Conservation (phyloP, 1,140 invertebrate species). For the Drosophila athabasca region DNA sequence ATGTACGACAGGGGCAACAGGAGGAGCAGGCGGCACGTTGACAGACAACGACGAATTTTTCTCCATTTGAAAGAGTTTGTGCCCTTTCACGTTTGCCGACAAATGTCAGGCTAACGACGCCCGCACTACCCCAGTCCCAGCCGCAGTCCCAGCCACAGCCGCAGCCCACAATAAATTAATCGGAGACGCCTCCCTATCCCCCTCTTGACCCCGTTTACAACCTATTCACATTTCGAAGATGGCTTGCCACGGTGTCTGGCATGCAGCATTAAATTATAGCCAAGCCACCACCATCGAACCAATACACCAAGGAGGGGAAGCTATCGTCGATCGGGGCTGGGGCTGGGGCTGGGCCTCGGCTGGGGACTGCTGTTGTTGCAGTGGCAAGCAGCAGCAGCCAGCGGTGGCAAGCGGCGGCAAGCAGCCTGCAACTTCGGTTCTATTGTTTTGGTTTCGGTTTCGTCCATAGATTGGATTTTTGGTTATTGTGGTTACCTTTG, state of each 20-base stretch:
- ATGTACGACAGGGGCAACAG: neutral
- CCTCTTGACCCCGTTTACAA: conserved; percentile 53
- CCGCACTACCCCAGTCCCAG: neutral
- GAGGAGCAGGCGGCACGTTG: conserved; percentile 1
- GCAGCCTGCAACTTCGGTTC: conserved; percentile 40
- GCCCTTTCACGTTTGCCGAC: conserved; percentile 47
- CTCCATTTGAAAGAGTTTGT: conserved; percentile 32
- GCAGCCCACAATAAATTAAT: conserved; percentile 16
- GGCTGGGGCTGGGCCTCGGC: too few relatives aligned
- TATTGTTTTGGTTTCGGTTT: conserved; percentile 61
- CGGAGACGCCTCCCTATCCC: neutral
- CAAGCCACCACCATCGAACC: conserved; percentile 26
- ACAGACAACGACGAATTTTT: conserved; percentile 35
- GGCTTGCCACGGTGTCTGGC: conserved; percentile 38
- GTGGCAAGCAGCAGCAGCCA: conserved; percentile 1
- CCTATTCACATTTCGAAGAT: conserved; percentile 70
- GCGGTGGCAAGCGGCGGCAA: conserved; percentile 16
- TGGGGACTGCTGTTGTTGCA: too few relatives aligned
- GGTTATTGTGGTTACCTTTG: conserved; percentile 65
- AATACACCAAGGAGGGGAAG: neutral
- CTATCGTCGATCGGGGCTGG: too few relatives aligned
- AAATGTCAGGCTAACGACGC: conserved; percentile 27
- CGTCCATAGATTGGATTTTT: conserved; percentile 52
- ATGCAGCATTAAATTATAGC: conserved; percentile 58
- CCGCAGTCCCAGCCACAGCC: too few relatives aligned